A percentile compares a stretch with the other conserved stretches of the same genome.
phyloP scores from a whole-genome alignment of 2,888 invertebrate genomes.

The Ariolimax columbianus region DNA sequence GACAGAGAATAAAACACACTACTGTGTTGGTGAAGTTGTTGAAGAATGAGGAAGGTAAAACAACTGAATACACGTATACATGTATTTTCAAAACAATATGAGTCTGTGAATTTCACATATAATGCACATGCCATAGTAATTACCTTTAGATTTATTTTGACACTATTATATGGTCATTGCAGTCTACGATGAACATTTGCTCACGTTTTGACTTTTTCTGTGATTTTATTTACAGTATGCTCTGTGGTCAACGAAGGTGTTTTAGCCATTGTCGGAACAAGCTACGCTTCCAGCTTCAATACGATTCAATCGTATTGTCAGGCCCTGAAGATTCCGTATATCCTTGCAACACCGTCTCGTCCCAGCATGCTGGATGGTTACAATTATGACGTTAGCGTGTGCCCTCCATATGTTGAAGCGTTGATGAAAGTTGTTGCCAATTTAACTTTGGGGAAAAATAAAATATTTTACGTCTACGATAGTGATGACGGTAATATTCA shows the following conservation, averaged over 20 bases:
- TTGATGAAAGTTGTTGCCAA: slow-evolving; percentile 92
- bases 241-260: slow-evolving; percentile 66
- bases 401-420: slow-evolving; percentile 96
- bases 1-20: too few relatives aligned
- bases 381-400: slow-evolving; percentile 82
- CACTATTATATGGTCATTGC: too few relatives aligned
- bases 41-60: too few relatives aligned
- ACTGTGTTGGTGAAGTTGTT: too few relatives aligned
- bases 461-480: slow-evolving; percentile 93
- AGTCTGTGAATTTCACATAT: too few relatives aligned
- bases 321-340: slow-evolving; percentile 74
- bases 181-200: too few relatives aligned
- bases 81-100: too few relatives aligned
- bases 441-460: slow-evolving; percentile 91
- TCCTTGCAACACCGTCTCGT: slow-evolving; percentile 69
- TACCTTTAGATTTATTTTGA: too few relatives aligned
- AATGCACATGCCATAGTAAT: too few relatives aligned
- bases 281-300: slow-evolving; percentile 68
- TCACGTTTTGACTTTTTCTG: too few relatives aligned
- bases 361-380: slow-evolving; percentile 57
- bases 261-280: slow-evolving; percentile 70
- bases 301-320: slow-evolving; percentile 74
- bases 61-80: too few relatives aligned
- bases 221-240: slow-evolving; percentile 76
- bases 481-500: slow-evolving; percentile 88